Conservation (phyloP, 2,113 vertebrate genomes). For the Gallinago paraguaiae region DNA sequence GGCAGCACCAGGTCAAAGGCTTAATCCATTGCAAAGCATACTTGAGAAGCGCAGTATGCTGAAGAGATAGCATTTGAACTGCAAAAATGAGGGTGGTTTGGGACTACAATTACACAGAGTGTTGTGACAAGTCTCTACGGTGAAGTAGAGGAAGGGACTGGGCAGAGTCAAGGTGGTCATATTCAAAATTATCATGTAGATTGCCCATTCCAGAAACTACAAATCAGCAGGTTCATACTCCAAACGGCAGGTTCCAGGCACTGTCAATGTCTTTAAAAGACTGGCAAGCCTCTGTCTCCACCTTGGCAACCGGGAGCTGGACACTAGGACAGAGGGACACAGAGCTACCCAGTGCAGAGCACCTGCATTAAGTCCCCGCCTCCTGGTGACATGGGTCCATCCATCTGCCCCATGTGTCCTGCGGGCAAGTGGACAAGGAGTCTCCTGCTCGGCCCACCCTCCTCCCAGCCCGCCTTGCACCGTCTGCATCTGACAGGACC, state of each 20-base stretch:
- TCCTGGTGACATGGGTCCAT: neutral
- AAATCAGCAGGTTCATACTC: neutral
- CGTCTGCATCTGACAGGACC: neutral
- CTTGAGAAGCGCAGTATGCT: neutral
- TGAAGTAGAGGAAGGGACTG: neutral
- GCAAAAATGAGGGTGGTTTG: neutral
- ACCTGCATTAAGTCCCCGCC: neutral
- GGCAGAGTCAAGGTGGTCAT: neutral
- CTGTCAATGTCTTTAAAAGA: neutral
- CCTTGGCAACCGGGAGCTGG: rapidly evolving
- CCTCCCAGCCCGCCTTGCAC: neutral
- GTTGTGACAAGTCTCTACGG: neutral
- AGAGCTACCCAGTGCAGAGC: neutral
- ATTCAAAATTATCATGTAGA: neutral
- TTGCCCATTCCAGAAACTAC: neutral
- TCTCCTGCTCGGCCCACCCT: neutral
- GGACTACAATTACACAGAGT: neutral
- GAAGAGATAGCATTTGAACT: neutral
- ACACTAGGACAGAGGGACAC: neutral
- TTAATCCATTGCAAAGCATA: neutral
- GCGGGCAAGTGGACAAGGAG: neutral
- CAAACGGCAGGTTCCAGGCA: neutral
- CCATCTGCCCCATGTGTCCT: neutral
- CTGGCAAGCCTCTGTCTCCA: neutral
- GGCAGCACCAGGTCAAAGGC: neutral